phyloP scores from a whole-genome alignment of 2,888 invertebrate genomes.

The Lasioglossum figueresi region DNA sequence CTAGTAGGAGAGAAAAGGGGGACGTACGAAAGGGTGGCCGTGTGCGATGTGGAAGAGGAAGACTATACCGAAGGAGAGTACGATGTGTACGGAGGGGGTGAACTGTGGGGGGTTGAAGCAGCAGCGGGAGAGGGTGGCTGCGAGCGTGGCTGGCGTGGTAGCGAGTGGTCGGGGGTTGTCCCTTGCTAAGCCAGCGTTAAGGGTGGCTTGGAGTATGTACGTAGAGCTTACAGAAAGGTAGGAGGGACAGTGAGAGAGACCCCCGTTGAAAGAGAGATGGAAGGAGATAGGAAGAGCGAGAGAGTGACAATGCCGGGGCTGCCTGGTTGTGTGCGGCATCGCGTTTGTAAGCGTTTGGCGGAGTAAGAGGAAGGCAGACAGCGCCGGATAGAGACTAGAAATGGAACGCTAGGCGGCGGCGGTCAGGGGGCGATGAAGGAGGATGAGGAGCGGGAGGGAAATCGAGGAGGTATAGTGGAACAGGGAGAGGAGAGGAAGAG shows the following conservation, averaged over 20 bases:
- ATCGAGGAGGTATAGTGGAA: slow-evolving; percentile 24
- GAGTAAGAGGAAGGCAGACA: slow-evolving; percentile 46
- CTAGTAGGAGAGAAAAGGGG: slow-evolving; percentile 59
- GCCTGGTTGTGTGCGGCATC: slow-evolving; percentile 31
- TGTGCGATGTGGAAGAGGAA: slow-evolving; percentile 57
- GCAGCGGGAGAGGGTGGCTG: slow-evolving; percentile 36
- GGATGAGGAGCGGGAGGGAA: neutral
- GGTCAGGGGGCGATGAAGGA: neutral
- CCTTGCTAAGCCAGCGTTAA: slow-evolving; percentile 81
- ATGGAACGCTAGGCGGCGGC: slow-evolving; percentile 44
- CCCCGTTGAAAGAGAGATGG: slow-evolving; percentile 59
- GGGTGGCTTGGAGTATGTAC: slow-evolving; percentile 79
- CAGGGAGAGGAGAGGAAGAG: slow-evolving; percentile 19
- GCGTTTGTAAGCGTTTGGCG: slow-evolving; percentile 60
- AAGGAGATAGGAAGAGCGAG: slow-evolving; percentile 57
- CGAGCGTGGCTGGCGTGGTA: slow-evolving; percentile 58
- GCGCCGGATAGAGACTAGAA: slow-evolving; percentile 51
- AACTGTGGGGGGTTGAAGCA: neutral
- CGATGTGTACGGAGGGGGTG: neutral
- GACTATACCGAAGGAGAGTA: slow-evolving; percentile 27
- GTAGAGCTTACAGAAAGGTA: slow-evolving; percentile 74
- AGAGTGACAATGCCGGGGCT: slow-evolving; percentile 65
- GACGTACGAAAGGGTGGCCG: slow-evolving; percentile 55
- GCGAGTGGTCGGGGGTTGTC: slow-evolving; percentile 74
- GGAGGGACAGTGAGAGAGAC: slow-evolving; percentile 65